A percentile compares a stretch with the other conserved stretches of the same genome.
Evolutionary conservation across 2,888 invertebrate species (phyloP).

Genomic region (Ferdinandea cuprea): DNA sequence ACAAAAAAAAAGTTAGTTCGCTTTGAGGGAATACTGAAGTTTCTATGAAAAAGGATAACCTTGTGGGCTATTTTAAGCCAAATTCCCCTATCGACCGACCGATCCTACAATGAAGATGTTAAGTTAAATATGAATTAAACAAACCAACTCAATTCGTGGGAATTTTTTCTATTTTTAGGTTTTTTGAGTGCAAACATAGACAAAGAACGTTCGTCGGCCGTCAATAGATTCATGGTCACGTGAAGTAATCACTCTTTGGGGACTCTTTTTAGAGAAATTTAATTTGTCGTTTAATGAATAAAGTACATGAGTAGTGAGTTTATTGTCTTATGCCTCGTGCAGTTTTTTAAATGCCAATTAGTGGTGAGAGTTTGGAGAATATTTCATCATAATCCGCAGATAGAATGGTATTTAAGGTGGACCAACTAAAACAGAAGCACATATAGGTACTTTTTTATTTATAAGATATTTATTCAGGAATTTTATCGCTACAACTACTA

Average conservation of each 20-base stretch:
- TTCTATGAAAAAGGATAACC: conserved; percentile 1
- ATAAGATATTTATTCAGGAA: too few relatives aligned
- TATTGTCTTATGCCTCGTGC: too few relatives aligned
- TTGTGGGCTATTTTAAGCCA: conserved; percentile 8
- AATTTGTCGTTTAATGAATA: background rate
- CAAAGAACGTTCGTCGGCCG: background rate
- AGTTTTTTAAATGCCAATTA: too few relatives aligned
- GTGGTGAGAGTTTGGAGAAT: too few relatives aligned
- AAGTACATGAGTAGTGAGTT: too few relatives aligned
- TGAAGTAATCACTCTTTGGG: conserved; percentile 26
- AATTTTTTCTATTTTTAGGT: conserved; percentile 25
- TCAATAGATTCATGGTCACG: conserved; percentile 9
- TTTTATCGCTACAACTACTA: too few relatives aligned
- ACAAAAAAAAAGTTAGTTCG: background rate
- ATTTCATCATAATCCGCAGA: too few relatives aligned
- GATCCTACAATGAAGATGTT: conserved; percentile 24
- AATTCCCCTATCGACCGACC: background rate
- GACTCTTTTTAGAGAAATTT: background rate
- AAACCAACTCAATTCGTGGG: conserved; percentile 22
- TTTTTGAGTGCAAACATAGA: background rate
- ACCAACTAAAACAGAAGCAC: too few relatives aligned
- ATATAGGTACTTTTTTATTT: too few relatives aligned
- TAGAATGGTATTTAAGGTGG: too few relatives aligned
- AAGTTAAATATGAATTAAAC: conserved; percentile 2
- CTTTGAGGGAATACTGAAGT: background rate